Evolutionary conservation across 1,140 invertebrate genomes (phyloP), one percentile per base, ranked within the genome.

Genomic region (Philotrypesis tridentata): DNA sequence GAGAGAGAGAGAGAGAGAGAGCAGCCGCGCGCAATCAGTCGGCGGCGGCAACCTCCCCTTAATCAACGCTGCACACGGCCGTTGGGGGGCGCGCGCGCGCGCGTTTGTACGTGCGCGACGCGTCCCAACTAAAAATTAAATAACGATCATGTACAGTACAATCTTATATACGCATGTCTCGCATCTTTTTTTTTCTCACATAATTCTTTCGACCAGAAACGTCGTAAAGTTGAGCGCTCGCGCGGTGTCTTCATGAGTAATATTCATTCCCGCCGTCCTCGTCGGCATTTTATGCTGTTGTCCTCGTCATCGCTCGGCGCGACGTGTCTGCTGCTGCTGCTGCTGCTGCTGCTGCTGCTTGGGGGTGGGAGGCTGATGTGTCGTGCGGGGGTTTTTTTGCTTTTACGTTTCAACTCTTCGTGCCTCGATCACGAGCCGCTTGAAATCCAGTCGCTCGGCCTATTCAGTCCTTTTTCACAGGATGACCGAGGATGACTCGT

Each of bases 401-500:
- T 72, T 31, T 40, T 67, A 21, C n/a, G n/a, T n/a, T n/a, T n/a
- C n/a, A n/a, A n/a, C n/a, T n/a, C n/a, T n/a, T n/a, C n/a, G n/a
- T n/a, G n/a, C 11, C 25, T 67, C 63, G 63, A 31, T 27, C 29
- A 67, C 63, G 63, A 67, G 25, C 63, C 25, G 25, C 27, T 31
- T 27, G 27, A 55, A 17, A 55, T 17, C 48, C 48, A 55, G 7
- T 55, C 17, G 17, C 48, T 17, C 21, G 6, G 2, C 1, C 21
- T 14, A 7, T 14, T 4, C n/a, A n/a, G n/a, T n/a, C n/a, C 48
- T 55, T 40, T 82, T 61, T 86, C 84, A 87, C 83, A 86, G 83
- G 65, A 82, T 86, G 67, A 86, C 83, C 43, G 86, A 85, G 60
- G 84, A 84, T n/a, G 79, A 84, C 37, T 84, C 83, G 77, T 80